Conservation (phyloP, 1,140 invertebrate genomes). For the Temnothorax curvispinosus region DNA sequence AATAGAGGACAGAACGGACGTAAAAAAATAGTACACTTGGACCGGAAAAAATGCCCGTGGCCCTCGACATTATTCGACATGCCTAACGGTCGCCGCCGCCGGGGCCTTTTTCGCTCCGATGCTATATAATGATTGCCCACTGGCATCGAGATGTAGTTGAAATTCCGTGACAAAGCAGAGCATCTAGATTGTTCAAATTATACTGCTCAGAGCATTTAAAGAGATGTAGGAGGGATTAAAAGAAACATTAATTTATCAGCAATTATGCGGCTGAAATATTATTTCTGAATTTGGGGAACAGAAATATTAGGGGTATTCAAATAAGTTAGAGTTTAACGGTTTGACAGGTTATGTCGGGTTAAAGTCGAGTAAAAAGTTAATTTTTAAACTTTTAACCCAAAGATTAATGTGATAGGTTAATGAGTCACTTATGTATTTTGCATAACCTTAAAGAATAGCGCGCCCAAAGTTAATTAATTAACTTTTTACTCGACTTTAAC, state of each 20-base stretch:
- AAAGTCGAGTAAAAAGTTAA: too few relatives aligned
- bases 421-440: too few relatives aligned
- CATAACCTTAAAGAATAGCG: too few relatives aligned
- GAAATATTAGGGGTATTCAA: too few relatives aligned
- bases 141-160: slow-evolving; percentile 15
- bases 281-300: not conserved
- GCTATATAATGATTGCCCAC: slow-evolving; percentile 9
- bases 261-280: not conserved
- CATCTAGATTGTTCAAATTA: slow-evolving; percentile 25
- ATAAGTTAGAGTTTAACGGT: too few relatives aligned
- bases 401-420: too few relatives aligned
- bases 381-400: too few relatives aligned
- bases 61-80: slow-evolving; percentile 32
- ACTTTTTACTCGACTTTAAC: too few relatives aligned
- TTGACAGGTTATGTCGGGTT: too few relatives aligned
- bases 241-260: not conserved
- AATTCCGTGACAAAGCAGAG: slow-evolving; percentile 7
- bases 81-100: not conserved
- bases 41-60: slow-evolving; percentile 43
- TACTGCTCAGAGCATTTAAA: not conserved
- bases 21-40: slow-evolving; percentile 45
- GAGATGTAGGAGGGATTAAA: not conserved
- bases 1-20: slow-evolving; percentile 10
- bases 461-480: too few relatives aligned
- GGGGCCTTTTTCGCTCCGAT: slow-evolving; percentile 2